These are phyloP conservation scores for Ligdia adustata DNA, from an alignment of 2,888 invertebrate genomes.

Conservation along the genomic window DNA sequence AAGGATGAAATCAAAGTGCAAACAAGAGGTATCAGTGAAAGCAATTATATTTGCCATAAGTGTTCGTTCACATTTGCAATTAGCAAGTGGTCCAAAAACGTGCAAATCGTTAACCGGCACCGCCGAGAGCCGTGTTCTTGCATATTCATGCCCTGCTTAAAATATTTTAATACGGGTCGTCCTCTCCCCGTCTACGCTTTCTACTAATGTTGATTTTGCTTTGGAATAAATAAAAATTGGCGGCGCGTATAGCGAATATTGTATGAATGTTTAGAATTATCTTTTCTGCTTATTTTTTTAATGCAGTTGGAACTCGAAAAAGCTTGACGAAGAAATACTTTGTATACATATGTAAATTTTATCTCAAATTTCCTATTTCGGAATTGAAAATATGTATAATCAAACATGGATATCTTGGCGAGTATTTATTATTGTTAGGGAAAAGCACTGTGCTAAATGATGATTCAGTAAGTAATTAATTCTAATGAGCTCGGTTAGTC, in stretches of 20 bases:
- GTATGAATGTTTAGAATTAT: neutral
- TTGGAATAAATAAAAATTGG: slow-evolving; percentile 57
- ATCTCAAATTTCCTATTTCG: no score
- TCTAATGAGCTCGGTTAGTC: no score
- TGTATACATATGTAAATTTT: no score
- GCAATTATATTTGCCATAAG: slow-evolving; percentile 81
- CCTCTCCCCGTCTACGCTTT: slow-evolving; percentile 67
- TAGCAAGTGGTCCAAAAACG: slow-evolving; percentile 82
- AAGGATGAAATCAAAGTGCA: slow-evolving; percentile 53
- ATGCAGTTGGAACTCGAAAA: no score
- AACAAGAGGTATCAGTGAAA: slow-evolving; percentile 71
- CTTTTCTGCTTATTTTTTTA: no score
- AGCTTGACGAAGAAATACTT: no score
- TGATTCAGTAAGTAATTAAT: no score
- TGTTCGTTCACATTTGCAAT: slow-evolving; percentile 82
- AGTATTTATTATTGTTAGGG: no score
- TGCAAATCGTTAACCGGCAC: slow-evolving; percentile 80
- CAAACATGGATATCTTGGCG: no score
- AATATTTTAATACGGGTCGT: slow-evolving; percentile 81
- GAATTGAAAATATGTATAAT: no score
- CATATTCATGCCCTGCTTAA: slow-evolving; percentile 84
- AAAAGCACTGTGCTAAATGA: no score
- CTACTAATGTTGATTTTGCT: slow-evolving; percentile 78
- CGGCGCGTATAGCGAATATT: slow-evolving; percentile 12
- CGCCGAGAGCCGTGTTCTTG: slow-evolving; percentile 78